phyloP scores from a whole-genome alignment of 2,113 vertebrate genomes.

The Scartelaos histophorus region DNA sequence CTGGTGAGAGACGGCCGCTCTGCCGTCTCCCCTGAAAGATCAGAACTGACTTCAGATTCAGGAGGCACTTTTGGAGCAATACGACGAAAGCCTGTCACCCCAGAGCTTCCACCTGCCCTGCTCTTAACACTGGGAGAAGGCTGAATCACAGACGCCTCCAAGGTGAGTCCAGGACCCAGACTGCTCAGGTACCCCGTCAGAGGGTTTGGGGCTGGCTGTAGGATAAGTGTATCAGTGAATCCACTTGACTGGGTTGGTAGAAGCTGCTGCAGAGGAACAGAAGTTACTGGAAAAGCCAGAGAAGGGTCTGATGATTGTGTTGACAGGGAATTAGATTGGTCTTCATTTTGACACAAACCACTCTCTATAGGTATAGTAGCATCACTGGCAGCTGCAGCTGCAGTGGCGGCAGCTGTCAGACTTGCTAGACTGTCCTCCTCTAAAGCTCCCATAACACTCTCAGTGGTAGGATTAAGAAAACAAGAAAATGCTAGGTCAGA shows the following conservation, averaged over 20 bases:
- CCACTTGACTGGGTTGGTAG: constrained; percentile 76
- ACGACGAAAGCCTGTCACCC: constrained; percentile 84
- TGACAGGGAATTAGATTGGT: constrained; percentile 53
- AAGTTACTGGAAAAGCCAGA: constrained; percentile 57
- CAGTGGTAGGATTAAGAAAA: constrained; percentile 62
- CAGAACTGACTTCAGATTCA: constrained; percentile 49
- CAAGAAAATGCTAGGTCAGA: constrained; percentile 69
- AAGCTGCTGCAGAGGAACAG: constrained; percentile 68
- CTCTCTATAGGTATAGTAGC: constrained; percentile 60
- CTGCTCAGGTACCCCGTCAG: constrained; percentile 60
- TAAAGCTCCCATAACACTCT: constrained; percentile 49
- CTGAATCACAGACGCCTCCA: constrained; percentile 79
- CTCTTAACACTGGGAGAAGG: constrained; percentile 51
- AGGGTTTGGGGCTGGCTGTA: constrained; percentile 80
- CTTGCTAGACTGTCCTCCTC: constrained; percentile 57
- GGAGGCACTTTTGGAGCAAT: constrained; percentile 88
- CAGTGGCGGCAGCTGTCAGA: constrained; percentile 61
- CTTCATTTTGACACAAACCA: constrained; percentile 73
- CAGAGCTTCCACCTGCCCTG: constrained; percentile 69
- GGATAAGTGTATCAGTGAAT: constrained; percentile 86
- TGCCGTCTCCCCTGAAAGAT: constrained; percentile 53
- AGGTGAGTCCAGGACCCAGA: constrained; percentile 79
- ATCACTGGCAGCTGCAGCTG: constrained; percentile 83
- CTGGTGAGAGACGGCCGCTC: constrained; percentile 81
- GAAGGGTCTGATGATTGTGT: constrained; percentile 67